Conservation (phyloP, 2,113 vertebrate genomes). For the Corydoras maculifer region DNA sequence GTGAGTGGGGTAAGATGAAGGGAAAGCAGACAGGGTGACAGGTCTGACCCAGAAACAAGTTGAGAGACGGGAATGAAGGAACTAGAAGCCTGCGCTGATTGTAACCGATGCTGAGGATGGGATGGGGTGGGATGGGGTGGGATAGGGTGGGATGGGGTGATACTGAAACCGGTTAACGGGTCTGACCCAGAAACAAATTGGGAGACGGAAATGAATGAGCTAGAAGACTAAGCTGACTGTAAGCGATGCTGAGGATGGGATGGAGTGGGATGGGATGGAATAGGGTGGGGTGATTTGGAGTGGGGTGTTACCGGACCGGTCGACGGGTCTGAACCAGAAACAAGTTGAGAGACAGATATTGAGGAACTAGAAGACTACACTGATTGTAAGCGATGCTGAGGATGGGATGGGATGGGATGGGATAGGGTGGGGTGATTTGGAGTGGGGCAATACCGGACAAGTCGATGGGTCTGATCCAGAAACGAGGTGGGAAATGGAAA, state of each 20-base stretch:
- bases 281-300: no score
- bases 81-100: not conserved
- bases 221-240: not conserved
- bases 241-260: no score
- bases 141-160: no score
- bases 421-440: no score
- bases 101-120: no score
- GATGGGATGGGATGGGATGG: no score
- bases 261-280: no score
- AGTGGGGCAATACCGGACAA: not conserved
- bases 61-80: not conserved
- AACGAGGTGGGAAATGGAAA: not conserved
- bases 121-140: no score
- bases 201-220: not conserved
- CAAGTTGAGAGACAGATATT: not conserved
- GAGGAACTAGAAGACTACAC: not conserved
- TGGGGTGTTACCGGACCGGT: no score
- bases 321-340: not conserved
- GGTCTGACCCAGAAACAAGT: not conserved
- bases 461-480: not conserved
- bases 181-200: not conserved
- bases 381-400: no score
- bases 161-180: not conserved
- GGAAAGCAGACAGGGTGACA: not conserved
- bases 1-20: not conserved